A percentile compares a stretch with the other conserved stretches of the same genome.
These are phyloP conservation scores for Ictidomys tridecemlineatus DNA, from an alignment of 2,113 vertebrate species.

Conservation along the genomic window DNA sequence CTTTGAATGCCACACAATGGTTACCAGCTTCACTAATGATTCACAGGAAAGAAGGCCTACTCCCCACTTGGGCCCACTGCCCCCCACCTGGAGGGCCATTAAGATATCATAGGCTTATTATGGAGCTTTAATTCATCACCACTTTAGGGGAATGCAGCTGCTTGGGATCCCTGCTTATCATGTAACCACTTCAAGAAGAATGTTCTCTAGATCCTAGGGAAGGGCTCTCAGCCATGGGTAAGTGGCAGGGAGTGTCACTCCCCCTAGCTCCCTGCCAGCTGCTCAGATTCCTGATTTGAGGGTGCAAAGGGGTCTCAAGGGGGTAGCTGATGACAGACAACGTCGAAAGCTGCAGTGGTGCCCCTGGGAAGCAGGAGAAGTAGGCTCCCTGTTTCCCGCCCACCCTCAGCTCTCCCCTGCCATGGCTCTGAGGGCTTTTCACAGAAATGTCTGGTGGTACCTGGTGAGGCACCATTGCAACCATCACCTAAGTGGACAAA, in stretches of 20 bases:
- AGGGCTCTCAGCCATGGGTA: background rate
- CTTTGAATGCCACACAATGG: background rate
- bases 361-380: background rate
- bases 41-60: background rate
- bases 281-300: background rate
- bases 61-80: no score
- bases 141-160: background rate
- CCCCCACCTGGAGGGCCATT: background rate
- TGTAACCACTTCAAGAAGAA: background rate
- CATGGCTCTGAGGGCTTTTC: background rate
- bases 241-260: background rate
- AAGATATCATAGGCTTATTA: background rate
- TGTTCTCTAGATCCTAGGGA: background rate
- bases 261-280: background rate
- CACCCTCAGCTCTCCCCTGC: background rate
- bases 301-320: background rate
- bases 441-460: background rate
- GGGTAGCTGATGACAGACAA: background rate
- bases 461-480: background rate
- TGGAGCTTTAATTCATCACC: background rate
- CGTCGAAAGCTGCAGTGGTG: background rate
- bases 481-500: background rate
- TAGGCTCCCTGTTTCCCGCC: accelerated
- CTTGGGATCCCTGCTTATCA: background rate
- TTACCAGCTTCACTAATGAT: background rate